Evolutionary conservation across 2,888 invertebrate species (phyloP).

Genomic region (Tipula helvola): DNA sequence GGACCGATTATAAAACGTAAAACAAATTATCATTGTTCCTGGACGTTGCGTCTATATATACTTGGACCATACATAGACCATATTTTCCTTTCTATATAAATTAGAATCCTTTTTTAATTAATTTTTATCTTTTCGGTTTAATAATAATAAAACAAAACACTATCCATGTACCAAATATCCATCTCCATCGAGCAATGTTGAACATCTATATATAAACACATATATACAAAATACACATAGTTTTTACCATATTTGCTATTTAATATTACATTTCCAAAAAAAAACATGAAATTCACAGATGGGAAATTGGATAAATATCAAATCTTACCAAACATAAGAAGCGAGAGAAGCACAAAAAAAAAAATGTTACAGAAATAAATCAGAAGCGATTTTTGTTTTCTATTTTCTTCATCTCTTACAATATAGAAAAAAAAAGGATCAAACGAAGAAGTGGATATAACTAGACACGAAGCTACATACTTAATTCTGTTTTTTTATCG

Average conservation of each 20-base stretch:
- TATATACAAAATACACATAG: not conserved
- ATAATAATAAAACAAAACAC: not conserved
- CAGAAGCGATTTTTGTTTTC: not conserved
- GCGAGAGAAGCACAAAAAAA: not conserved
- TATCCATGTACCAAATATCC: not conserved
- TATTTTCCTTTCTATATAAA: not conserved
- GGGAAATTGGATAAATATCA: constrained; percentile 4
- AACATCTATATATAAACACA: not conserved
- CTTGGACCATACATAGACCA: not conserved
- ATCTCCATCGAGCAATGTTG: not conserved
- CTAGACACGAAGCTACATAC: not conserved
- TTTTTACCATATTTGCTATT: not conserved
- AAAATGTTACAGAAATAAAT: not conserved
- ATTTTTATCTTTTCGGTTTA: not conserved
- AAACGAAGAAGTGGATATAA: not conserved
- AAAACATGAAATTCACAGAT: constrained; percentile 4
- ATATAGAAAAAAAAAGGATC: not conserved
- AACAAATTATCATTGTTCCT: not conserved
- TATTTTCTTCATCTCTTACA: not conserved
- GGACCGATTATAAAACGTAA: not conserved
- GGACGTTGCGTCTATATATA: not conserved
- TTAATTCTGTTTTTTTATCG: not conserved
- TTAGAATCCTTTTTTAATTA: constrained; percentile 4
- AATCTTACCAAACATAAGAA: not conserved
- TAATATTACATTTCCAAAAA: not conserved